Evolutionary conservation across 2,888 invertebrate genomes (phyloP), one percentile per base, ranked within the genome.

Genomic region (Rhimphoctona megacephalus): DNA sequence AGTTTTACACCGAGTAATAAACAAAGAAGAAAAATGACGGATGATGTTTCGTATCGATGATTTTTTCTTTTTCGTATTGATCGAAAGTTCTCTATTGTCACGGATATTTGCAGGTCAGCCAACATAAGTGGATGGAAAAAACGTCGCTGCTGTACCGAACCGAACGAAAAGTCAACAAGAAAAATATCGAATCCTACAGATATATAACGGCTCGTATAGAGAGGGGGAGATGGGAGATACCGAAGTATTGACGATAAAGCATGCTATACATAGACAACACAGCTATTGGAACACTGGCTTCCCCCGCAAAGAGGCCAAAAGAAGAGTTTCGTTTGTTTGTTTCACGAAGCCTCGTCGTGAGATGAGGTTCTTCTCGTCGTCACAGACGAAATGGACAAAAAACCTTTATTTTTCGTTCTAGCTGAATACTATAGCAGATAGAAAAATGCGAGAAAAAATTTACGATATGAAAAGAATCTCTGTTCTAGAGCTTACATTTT

Each of bases 241-340:
- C 61, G 17, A 76, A 74, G 84, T 74, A 74, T 83, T 73, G 83
- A 46, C 79, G 54, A 73, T 73, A 49, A 79, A 54, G 46, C 17
- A 70, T 66, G 8, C 46, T 72, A 33, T 52, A 49, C 33, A 70
- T 46, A 43, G 54, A 25, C 11, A 19, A 30, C 7, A 43, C 25
- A 17, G 72, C 49, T 61, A 79, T 77, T 52, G 64, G 57, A n/a
- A 61, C 33, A 54, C 22, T 61, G 22, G 49, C 64, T 61, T 70
- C 7, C 49, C 14, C 64, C 64, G 72, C 81, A 81, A 85, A 77
- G 77, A 76, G 72, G 43, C 66, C 43, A 30, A 77, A 54, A 46
- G 39, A 43, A 22, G 61, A 81, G 46, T 72, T 72, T 30, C 66
- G 81, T 73, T 85, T 85, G 85, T 81, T 85, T 85, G 85, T 81